Percentiles rank a stretch among this genome's conserved stretches.
These are phyloP conservation scores for Maccullochella peelii DNA, from an alignment of 2,113 vertebrate species.

Conservation along the genomic window DNA sequence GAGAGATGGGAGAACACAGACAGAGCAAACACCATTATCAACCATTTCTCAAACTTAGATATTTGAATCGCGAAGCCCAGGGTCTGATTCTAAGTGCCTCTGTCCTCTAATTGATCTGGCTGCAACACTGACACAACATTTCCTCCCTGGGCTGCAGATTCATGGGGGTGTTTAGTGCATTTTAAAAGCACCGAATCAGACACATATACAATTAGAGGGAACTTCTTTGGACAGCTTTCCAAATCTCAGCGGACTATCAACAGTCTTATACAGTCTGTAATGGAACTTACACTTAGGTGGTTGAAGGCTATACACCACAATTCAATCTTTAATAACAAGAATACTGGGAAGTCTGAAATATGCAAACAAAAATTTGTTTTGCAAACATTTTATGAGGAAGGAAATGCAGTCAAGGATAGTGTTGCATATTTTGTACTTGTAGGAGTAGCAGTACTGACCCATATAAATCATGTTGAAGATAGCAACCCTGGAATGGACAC, in stretches of 20 bases:
- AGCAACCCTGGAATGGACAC: not conserved
- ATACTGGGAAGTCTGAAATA: not conserved
- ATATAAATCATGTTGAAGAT: not conserved
- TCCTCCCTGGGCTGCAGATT: slow-evolving; percentile 41
- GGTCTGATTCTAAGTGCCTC: slow-evolving; percentile 55
- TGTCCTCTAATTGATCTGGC: slow-evolving; percentile 61
- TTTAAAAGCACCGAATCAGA: slow-evolving; percentile 47
- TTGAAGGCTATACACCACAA: not conserved
- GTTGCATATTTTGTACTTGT: not conserved
- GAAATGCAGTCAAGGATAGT: not conserved
- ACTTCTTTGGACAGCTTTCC: slow-evolving; percentile 8
- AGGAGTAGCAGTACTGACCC: not conserved
- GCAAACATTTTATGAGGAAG: too few species aligned
- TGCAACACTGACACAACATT: slow-evolving; percentile 48
- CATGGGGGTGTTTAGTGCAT: slow-evolving; percentile 33
- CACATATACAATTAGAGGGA: slow-evolving; percentile 43
- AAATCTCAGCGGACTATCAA: slow-evolving; percentile 11
- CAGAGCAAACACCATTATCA: slow-evolving; percentile 29
- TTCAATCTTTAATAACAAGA: not conserved
- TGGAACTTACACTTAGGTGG: not conserved
- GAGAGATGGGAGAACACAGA: not conserved
- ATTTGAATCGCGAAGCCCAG: not conserved
- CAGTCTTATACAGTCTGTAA: slow-evolving; percentile 6
- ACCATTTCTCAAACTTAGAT: slow-evolving; percentile 15
- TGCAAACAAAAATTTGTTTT: too few species aligned